These are phyloP conservation scores for Paradisaea rubra DNA, from an alignment of 2,113 vertebrate species.

Conservation along the genomic window DNA sequence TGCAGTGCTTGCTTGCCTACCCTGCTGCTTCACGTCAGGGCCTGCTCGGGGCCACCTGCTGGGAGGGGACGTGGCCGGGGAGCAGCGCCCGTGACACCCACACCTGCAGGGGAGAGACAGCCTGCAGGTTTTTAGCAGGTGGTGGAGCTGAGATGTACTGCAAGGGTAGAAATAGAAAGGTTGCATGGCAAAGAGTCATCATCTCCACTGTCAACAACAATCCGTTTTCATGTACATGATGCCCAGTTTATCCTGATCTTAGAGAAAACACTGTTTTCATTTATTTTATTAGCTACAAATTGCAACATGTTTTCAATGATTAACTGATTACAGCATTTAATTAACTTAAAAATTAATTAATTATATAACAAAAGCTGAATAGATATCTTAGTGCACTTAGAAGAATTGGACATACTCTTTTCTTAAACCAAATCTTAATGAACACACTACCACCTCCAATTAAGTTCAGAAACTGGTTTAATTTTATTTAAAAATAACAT, in stretches of 20 bases:
- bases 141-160: not conserved
- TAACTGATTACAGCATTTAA: not conserved
- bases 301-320: not conserved
- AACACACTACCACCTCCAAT: not conserved
- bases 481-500: not conserved
- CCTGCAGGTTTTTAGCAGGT: not conserved
- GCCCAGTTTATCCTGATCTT: not conserved
- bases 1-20: rapidly evolving
- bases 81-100: not conserved
- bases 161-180: not conserved
- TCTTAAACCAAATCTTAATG: constrained; percentile 10
- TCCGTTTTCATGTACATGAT: rapidly evolving
- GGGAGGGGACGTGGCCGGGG: not conserved
- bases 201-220: not conserved
- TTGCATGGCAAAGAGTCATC: not conserved
- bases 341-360: not conserved
- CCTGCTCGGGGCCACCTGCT: rapidly evolving
- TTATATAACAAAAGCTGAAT: not conserved
- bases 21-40: not conserved
- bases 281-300: not conserved
- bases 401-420: not conserved
- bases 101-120: not conserved
- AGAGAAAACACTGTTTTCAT: not conserved
- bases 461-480: not conserved
- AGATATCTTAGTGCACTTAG: not conserved